phyloP scores from a whole-genome alignment of 2,797 vertebrate genomes.

The Diglossa cyanea region DNA sequence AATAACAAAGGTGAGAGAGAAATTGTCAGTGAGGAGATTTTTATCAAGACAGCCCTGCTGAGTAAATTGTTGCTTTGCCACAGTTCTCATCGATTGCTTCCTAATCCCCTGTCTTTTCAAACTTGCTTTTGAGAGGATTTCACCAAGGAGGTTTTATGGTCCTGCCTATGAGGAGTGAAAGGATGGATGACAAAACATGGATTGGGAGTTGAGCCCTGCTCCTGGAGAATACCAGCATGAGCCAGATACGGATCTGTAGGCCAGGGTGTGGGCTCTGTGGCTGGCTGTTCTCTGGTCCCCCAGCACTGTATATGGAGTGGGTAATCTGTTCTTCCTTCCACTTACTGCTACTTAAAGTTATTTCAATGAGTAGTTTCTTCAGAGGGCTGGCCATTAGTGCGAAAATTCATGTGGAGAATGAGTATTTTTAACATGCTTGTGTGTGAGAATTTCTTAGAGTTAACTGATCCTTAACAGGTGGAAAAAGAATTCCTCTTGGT shows the following conservation, averaged over 20 bases:
- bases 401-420: background rate
- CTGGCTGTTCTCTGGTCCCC: background rate
- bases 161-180: background rate
- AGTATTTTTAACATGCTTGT: background rate
- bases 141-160: background rate
- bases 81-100: background rate
- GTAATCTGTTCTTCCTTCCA: background rate
- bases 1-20: conserved; percentile 35
- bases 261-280: background rate
- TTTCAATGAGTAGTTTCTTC: background rate
- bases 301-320: background rate
- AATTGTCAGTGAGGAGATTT: background rate
- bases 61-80: conserved; percentile 37
- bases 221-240: background rate
- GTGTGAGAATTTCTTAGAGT: background rate
- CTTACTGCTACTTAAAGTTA: background rate
- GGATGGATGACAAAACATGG: background rate
- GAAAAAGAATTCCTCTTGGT: background rate
- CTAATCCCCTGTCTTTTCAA: conserved; percentile 35
- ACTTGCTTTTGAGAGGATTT: conserved; percentile 28
- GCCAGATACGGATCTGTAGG: background rate
- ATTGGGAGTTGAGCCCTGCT: background rate
- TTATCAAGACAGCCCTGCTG: conserved; percentile 17
- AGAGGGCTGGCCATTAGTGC: background rate
- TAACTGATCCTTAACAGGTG: background rate